These are phyloP conservation scores for Meriones unguiculatus DNA, from an alignment of 2,113 vertebrate species.

Conservation along the genomic window DNA sequence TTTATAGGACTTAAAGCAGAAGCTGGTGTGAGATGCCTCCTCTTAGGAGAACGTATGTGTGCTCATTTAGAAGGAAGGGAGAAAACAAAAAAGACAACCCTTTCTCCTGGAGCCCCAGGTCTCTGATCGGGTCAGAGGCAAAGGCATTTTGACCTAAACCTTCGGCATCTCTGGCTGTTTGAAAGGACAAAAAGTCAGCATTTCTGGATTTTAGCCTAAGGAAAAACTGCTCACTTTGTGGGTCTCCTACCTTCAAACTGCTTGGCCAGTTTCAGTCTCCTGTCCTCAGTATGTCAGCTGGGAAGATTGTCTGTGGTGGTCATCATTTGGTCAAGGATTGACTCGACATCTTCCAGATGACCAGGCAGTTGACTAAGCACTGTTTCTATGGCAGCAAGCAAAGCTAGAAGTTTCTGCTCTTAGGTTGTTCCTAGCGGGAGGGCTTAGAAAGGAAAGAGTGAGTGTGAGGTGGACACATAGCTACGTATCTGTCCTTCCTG, in stretches of 20 bases:
- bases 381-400: background rate
- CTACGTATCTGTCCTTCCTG: background rate
- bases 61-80: background rate
- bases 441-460: background rate
- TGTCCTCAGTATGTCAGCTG: background rate
- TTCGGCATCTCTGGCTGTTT: background rate
- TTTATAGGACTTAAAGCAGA: background rate
- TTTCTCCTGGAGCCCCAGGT: background rate
- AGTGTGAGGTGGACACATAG: accelerated
- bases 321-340: background rate
- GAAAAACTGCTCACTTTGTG: background rate
- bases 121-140: background rate
- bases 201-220: background rate
- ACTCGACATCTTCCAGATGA: background rate
- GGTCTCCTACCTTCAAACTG: background rate
- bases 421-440: background rate
- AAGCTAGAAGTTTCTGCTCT: background rate
- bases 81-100: too few relatives aligned
- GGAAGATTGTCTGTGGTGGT: background rate
- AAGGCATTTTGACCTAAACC: background rate
- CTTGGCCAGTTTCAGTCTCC: background rate
- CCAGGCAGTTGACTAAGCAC: background rate
- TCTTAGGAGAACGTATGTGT: background rate
- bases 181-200: background rate
- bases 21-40: background rate